Conservation (phyloP, 1,140 invertebrate genomes). For the Drosophila pseudoananassae region DNA sequence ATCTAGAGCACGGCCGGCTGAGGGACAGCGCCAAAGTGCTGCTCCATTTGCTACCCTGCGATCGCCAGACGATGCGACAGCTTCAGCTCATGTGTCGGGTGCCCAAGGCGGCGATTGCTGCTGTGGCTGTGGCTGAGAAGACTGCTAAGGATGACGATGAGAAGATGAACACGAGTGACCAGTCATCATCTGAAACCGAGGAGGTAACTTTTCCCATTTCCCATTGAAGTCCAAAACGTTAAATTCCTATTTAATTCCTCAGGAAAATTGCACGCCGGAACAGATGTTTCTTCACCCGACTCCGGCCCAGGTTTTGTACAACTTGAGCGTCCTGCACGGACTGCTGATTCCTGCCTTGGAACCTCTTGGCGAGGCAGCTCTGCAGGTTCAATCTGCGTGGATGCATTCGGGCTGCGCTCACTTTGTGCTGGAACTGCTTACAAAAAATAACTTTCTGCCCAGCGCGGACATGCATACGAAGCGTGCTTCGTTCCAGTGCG, state of each 20-base stretch:
- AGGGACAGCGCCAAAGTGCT: constrained; percentile 94
- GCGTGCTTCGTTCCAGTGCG: constrained; percentile 93
- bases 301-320: constrained; percentile 91
- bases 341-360: constrained; percentile 96
- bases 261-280: constrained; percentile 87
- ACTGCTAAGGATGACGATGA: constrained; percentile 51
- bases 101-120: constrained; percentile 37
- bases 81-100: constrained; percentile 86
- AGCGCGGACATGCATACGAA: constrained; percentile 92
- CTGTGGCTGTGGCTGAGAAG: constrained; percentile 30
- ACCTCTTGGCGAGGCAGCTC: constrained; percentile 91
- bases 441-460: constrained; percentile 94
- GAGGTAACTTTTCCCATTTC: constrained; percentile 11
- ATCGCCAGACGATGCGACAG: constrained; percentile 89
- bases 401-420: constrained; percentile 89
- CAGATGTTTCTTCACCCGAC: constrained; percentile 90
- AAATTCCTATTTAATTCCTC: not conserved
- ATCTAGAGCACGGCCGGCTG: constrained; percentile 90
- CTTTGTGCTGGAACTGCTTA: constrained; percentile 92
- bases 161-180: constrained; percentile 31
- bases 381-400: constrained; percentile 95
- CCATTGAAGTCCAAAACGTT: not conserved
- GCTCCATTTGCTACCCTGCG: constrained; percentile 95
- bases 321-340: constrained; percentile 93
- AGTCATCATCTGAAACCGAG: constrained; percentile 21